phyloP scores from a whole-genome alignment of 2,888 invertebrate species.

The Endomychus coccineus region DNA sequence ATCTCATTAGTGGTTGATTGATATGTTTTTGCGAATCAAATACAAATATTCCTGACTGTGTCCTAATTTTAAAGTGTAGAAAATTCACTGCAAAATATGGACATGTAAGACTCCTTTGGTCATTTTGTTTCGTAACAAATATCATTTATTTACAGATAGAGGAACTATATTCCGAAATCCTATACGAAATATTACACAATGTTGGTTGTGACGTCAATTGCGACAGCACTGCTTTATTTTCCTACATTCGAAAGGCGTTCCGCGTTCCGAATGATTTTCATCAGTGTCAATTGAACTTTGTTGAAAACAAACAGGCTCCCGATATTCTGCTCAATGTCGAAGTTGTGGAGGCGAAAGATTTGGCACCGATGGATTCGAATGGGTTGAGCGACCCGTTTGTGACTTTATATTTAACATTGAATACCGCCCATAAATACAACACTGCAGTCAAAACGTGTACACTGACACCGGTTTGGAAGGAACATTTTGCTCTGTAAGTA shows the following conservation, averaged over 20 bases:
- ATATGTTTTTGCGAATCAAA: no score
- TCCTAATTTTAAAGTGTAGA: no score
- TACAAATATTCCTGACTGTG: no score
- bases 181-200: constrained; percentile 78
- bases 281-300: constrained; percentile 59
- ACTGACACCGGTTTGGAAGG: constrained; percentile 91
- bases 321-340: constrained; percentile 78
- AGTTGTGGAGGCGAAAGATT: constrained; percentile 78
- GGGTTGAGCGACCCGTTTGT: constrained; percentile 98
- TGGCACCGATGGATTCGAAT: constrained; percentile 78
- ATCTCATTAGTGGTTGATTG: no score
- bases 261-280: constrained; percentile 72
- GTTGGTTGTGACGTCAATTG: constrained; percentile 70
- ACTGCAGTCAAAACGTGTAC: constrained; percentile 89
- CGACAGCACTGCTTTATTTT: constrained; percentile 61
- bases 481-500: constrained; percentile 90
- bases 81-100: no score
- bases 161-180: constrained; percentile 75
- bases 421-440: constrained; percentile 70
- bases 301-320: constrained; percentile 73
- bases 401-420: constrained; percentile 77
- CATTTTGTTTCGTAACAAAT: no score
- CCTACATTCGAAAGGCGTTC: constrained; percentile 74
- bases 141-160: constrained; percentile 63
- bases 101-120: no score